A percentile compares a stretch with the other conserved stretches of the same genome.
Conservation (phyloP, 2,888 invertebrate genomes). For the Lithophane ornitopus region DNA sequence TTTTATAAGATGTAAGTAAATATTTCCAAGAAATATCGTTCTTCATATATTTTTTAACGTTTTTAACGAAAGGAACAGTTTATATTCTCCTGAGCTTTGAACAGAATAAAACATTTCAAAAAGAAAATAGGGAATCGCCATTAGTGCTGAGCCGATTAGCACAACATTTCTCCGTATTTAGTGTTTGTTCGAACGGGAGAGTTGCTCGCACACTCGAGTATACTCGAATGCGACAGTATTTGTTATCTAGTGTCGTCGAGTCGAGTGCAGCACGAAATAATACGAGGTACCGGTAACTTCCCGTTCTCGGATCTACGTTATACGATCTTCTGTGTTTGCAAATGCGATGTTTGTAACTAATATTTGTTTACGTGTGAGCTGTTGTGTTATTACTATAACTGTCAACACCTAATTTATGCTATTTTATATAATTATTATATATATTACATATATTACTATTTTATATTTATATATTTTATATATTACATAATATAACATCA, state of each 20-base stretch:
- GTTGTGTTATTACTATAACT: conserved; percentile 11
- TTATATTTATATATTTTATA: no score
- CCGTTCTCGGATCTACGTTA: conserved; percentile 2
- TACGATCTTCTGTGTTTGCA: conserved; percentile 14
- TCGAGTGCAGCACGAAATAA: conserved; percentile 49
- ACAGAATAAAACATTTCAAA: conserved; percentile 65
- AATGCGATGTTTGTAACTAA: conserved; percentile 19
- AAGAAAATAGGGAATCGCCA: conserved; percentile 71
- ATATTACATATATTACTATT: no score
- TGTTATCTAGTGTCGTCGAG: conserved; percentile 41
- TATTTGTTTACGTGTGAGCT: conserved; percentile 20
- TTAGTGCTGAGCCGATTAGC: conserved; percentile 76
- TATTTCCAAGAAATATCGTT: conserved; percentile 3
- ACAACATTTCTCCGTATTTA: conserved; percentile 67
- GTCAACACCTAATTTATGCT: not conserved
- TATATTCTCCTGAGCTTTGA: conserved; percentile 39
- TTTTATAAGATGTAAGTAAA: conserved; percentile 19
- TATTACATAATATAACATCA: not conserved
- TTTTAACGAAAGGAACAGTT: conserved; percentile 28
- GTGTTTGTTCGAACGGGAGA: conserved; percentile 66
- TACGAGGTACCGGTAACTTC: conserved; percentile 34
- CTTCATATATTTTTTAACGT: not conserved
- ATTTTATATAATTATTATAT: no score
- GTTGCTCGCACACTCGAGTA: conserved; percentile 62
- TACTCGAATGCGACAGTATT: conserved; percentile 53